Base-by-base conservation (phyloP, 2,113 vertebrate species). In the Thalassoma bifasciatum region DNA sequence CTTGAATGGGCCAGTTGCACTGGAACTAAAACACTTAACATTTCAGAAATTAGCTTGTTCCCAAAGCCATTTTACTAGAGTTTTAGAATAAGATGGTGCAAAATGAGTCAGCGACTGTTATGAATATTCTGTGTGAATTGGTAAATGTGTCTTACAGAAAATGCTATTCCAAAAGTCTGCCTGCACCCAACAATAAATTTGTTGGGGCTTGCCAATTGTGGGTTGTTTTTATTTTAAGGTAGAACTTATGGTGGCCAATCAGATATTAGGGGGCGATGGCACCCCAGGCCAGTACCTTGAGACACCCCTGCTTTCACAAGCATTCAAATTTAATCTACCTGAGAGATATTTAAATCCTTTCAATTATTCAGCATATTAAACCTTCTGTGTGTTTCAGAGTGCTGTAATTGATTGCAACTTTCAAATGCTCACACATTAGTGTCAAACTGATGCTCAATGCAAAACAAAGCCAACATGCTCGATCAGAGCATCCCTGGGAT, bases 351-450 rank as follows among this genome's bases (percentile, higher is more conserved):
- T 34, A 16, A 0, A 17, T 44, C 42, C 22, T 36, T 75, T 79
- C 67, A 82, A 71, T 86, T 82, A 60, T 69, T 79, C 68, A 79
- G 30, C 66, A 47, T 10, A 4, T 11, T 56, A 62, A 67, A 53
- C 53, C 75, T 11, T 74, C 63, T 57, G 69, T 74, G 67, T 65
- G 60, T 63, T 64, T 72, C 59, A 63, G 78, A 59, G 50, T 19
- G 36, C 11, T 69, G 38, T 71, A 69, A 85, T 81, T 79, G 63
- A 85, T 80, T 72, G 61, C 42, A 76, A 72, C 47, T 79, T 80
- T 78, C 56, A 75, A 70, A 68, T 19, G 16, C 30, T 75, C 81
- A 78, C 82, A 76, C 71, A 69, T 77, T 78, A 68, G 74, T 57
- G 84, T 86, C 82, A 82, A 58, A 52, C 22, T 44, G 36, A 69